Evolutionary conservation across 1,140 invertebrate species (phyloP).

Genomic region (Globodera rostochiensis): DNA sequence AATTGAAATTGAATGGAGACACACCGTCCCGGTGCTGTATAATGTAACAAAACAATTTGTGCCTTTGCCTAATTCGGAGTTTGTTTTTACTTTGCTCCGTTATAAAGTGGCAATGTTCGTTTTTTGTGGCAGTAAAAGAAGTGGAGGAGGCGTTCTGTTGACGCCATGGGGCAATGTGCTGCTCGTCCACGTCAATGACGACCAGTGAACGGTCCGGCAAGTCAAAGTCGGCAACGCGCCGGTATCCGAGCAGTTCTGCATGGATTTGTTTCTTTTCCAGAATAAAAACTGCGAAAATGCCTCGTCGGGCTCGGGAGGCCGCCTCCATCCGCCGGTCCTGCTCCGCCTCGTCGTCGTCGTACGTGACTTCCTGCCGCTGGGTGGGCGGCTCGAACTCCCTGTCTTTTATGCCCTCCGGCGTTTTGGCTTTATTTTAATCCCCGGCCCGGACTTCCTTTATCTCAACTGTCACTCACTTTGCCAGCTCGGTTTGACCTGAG

Average conservation of each 20-base stretch:
- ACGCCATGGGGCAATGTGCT: slow-evolving; percentile 14
- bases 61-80: not conserved
- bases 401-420: not conserved
- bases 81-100: not conserved
- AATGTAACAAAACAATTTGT: not conserved
- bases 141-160: not conserved
- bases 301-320: not conserved
- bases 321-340: not conserved
- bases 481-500: not conserved
- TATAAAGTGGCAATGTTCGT: not conserved
- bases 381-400: not conserved
- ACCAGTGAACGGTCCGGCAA: slow-evolving; percentile 54
- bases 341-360: not conserved
- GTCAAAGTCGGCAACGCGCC: slow-evolving; percentile 53
- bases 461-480: not conserved
- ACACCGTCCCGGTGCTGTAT: too few species aligned
- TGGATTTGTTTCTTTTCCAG: not conserved
- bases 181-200: slow-evolving; percentile 51
- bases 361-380: not conserved
- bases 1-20: not conserved
- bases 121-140: not conserved
- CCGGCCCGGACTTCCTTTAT: too few species aligned
- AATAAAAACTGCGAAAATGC: not conserved
- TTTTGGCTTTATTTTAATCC: too few species aligned
- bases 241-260: not conserved